Evolutionary conservation across 92 coral and sea anemone species (phyloP), one percentile per base, ranked within the genome.

Genomic region (Phenganax subtilis): DNA sequence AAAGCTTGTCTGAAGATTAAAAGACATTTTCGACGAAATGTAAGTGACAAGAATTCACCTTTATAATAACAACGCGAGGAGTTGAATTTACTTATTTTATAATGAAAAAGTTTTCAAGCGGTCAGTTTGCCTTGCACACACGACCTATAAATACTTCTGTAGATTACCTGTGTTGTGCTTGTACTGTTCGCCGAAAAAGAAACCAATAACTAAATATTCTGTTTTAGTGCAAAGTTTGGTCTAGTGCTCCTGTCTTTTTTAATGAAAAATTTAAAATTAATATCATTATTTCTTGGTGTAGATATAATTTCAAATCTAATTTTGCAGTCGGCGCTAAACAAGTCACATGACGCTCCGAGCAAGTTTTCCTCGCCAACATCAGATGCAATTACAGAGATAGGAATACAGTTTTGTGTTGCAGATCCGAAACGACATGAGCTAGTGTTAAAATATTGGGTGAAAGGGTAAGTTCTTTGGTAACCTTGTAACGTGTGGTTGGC

Each of bases 391-490:
- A 8, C 56, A 47, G 83, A 79, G 57, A 79, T 79, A 73, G 83
- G 83, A 63, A 64, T 79, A 79, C 83, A 65, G 74, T 79, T 79
- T 79, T 20, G 74, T 54, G 83, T 79, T 64, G n/a, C 69, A 51
- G 83, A 79, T 30, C 44, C 37, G 73, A 79, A 79, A 79, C 70
- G 82, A 37, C 83, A 51, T 15, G 61, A 62, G 65, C 84, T 88
- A 2, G 74, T 82, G 28, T 84, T 94, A 29, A 92, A 94, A 66
- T 94, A 94, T 81, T 94, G 98, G 98, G 97, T 94, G 14, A 90
- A 90, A 58, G 98, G 98, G 98, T 94, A 82, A 81, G 98, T 84
- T 37, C 47, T 37, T 37, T 37, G 47, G 3, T 37, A 1, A 37
- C 47, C 47, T 37, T 1, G 47, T 37, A 1, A 37, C 47, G 47